Conservation (phyloP, 2,888 invertebrate genomes). For the Lithophane leautieri region DNA sequence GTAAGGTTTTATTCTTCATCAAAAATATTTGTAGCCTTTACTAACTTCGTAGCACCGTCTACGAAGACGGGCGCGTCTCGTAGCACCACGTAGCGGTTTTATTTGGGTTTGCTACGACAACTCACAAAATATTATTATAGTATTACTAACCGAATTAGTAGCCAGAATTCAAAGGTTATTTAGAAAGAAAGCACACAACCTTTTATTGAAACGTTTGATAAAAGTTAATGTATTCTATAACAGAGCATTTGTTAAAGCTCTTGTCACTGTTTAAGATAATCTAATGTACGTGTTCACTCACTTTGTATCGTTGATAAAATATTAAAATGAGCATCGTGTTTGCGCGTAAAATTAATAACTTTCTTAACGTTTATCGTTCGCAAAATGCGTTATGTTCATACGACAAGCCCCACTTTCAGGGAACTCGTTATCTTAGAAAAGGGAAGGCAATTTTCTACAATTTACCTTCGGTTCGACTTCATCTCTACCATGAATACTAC, state of each 20-base stretch:
- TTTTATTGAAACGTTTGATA: slow-evolving; percentile 9
- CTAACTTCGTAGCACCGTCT: slow-evolving; percentile 65
- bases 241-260: slow-evolving; percentile 29
- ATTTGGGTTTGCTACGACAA: slow-evolving; percentile 64
- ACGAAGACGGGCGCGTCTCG: slow-evolving; percentile 65
- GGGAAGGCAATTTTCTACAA: slow-evolving; percentile 79
- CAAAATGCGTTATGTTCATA: slow-evolving; percentile 64
- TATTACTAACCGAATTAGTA: slow-evolving; percentile 23
- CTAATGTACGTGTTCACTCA: slow-evolving; percentile 47
- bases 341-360: slow-evolving; percentile 53
- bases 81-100: slow-evolving; percentile 69
- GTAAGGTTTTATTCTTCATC: not conserved
- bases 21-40: slow-evolving; percentile 34
- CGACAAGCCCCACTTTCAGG: slow-evolving; percentile 65
- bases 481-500: slow-evolving; percentile 69
- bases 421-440: slow-evolving; percentile 74
- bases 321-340: slow-evolving; percentile 56
- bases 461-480: slow-evolving; percentile 72
- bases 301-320: slow-evolving; percentile 54
- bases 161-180: slow-evolving; percentile 10
- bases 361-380: slow-evolving; percentile 64
- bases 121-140: slow-evolving; percentile 41
- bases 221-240: slow-evolving; percentile 38
- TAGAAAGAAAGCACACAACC: slow-evolving; percentile 8
- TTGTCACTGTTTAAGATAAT: slow-evolving; percentile 55